Conservation (phyloP, 2,888 invertebrate species). For the Drosophila tanythrix region DNA sequence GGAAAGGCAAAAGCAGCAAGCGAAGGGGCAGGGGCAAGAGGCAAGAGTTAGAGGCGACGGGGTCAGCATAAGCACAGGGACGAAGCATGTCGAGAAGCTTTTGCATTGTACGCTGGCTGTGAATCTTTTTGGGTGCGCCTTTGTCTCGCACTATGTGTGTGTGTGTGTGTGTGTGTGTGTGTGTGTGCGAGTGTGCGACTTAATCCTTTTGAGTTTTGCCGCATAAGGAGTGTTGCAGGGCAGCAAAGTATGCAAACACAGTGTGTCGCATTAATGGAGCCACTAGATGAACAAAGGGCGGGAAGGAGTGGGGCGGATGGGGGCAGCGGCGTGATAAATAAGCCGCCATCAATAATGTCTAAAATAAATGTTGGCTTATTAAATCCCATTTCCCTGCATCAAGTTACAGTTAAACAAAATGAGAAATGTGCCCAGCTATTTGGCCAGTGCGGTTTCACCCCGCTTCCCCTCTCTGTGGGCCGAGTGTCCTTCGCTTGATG, state of each 20-base stretch:
- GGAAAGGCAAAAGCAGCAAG: conserved; percentile 9
- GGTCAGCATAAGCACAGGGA: conserved; percentile 9
- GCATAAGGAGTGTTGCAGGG: conserved; percentile 62
- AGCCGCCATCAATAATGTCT: conserved; percentile 78
- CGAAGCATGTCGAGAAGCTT: conserved; percentile 63
- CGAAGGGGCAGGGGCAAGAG: conserved; percentile 8
- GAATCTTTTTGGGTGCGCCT: conserved; percentile 70
- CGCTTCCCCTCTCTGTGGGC: background rate
- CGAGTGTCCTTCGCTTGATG: conserved; percentile 45
- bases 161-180: conserved; percentile 32
- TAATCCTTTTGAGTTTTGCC: conserved; percentile 83
- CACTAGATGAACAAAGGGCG: conserved; percentile 20
- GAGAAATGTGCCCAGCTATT: conserved; percentile 67
- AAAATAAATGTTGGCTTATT: conserved; percentile 80
- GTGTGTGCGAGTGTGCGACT: conserved; percentile 45
- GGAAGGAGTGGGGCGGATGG: background rate
- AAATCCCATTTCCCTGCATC: conserved; percentile 75
- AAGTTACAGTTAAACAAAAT: conserved; percentile 71
- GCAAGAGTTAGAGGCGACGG: background rate
- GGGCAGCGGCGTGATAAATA: conserved; percentile 58
- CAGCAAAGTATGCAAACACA: conserved; percentile 1
- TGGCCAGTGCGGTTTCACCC: conserved; percentile 52
- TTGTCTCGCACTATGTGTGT: conserved; percentile 48
- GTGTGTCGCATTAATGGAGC: conserved; percentile 60
- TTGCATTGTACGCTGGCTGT: conserved; percentile 74